Evolutionary conservation across 2,797 vertebrate species (phyloP).

Genomic region (Neosilurus mollespiculum): DNA sequence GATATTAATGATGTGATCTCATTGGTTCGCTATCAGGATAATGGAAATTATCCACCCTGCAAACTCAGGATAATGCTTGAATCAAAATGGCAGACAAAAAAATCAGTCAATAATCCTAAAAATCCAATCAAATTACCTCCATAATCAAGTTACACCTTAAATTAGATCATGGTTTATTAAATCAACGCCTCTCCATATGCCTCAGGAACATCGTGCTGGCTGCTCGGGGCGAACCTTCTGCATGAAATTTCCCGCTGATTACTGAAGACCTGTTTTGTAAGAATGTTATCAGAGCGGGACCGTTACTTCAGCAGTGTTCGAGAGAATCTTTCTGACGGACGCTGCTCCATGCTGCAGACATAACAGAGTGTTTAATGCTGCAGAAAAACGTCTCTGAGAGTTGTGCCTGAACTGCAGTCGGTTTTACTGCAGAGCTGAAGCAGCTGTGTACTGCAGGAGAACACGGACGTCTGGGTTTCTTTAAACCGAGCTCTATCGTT

Average conservation of each 20-base stretch:
- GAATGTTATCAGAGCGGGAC: slow-evolving; percentile 37
- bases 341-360: slow-evolving; percentile 24
- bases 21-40: too few species aligned
- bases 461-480: background rate
- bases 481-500: background rate
- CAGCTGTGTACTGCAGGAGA: background rate
- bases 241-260: slow-evolving; percentile 3
- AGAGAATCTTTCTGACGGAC: slow-evolving; percentile 36
- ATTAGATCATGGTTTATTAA: background rate
- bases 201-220: slow-evolving; percentile 11
- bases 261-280: slow-evolving; percentile 38
- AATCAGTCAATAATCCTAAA: too few species aligned
- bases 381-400: slow-evolving; percentile 3
- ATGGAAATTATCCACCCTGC: too few species aligned
- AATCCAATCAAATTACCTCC: background rate
- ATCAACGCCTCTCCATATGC: slow-evolving; percentile 10
- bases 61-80: too few species aligned
- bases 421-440: background rate
- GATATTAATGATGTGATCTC: too few species aligned
- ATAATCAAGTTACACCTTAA: slow-evolving; percentile 31
- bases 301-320: slow-evolving; percentile 38
- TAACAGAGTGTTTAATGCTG: slow-evolving; percentile 31
- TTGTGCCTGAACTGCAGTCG: background rate
- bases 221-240: background rate
- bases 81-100: too few species aligned